A percentile compares a stretch with the other conserved stretches of the same genome.
phyloP scores from a whole-genome alignment of 2,797 vertebrate genomes.

The Capromys pilorides region DNA sequence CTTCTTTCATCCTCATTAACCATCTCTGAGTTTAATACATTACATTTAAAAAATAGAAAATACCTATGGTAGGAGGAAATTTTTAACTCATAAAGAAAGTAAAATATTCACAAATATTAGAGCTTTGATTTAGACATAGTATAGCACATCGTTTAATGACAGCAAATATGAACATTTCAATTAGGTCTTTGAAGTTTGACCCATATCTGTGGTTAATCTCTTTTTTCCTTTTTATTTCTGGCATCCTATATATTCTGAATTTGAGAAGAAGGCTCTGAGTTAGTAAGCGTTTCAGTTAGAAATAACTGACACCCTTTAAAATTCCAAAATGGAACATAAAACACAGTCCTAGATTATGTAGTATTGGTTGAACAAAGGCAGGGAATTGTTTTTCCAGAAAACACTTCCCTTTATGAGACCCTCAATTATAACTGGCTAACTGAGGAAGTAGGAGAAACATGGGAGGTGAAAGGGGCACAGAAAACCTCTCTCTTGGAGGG shows the following conservation, averaged over 20 bases:
- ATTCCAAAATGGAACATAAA: neutral
- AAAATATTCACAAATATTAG: neutral
- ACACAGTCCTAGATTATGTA: neutral
- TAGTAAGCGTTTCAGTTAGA: neutral
- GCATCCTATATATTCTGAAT: neutral
- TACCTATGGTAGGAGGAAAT: neutral
- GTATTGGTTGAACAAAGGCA: neutral
- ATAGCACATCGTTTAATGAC: neutral
- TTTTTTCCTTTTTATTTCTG: neutral
- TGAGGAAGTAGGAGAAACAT: neutral
- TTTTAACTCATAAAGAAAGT: neutral
- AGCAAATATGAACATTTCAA: neutral
- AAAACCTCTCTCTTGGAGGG: neutral
- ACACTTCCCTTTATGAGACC: neutral
- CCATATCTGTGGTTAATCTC: neutral
- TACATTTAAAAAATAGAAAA: neutral
- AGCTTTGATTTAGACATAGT: neutral
- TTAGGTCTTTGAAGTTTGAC: slow-evolving; percentile 6
- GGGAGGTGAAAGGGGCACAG: neutral
- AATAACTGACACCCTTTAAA: neutral
- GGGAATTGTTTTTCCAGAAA: slow-evolving; percentile 13
- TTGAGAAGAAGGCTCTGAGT: neutral
- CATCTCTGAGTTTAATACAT: neutral
- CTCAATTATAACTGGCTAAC: neutral
- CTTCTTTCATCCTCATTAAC: slow-evolving; percentile 7